Percentiles rank a stretch among this genome's conserved stretches.
Conservation (phyloP, 1,140 invertebrate species). For the Hesperophylax magnus region DNA sequence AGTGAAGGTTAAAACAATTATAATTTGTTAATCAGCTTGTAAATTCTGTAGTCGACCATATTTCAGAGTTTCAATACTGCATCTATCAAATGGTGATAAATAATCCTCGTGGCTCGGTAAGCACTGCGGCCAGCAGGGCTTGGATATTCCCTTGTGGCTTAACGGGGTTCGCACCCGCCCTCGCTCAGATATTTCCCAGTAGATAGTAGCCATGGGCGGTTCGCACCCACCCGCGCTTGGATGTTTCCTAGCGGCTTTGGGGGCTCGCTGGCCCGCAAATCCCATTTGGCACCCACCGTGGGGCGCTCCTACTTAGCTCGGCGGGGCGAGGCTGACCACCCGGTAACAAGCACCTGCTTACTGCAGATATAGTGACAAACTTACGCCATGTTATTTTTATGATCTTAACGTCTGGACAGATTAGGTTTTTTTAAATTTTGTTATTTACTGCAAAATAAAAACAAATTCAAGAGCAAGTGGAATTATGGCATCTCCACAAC, state of each 20-base stretch:
- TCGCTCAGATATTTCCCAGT: too few species aligned
- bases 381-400: not conserved
- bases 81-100: not conserved
- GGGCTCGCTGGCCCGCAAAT: slow-evolving; percentile 16
- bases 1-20: not conserved
- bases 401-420: not conserved
- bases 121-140: not conserved
- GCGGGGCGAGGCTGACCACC: not conserved
- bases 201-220: not conserved
- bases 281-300: slow-evolving; percentile 8
- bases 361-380: too few species aligned
- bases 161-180: not conserved
- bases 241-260: slow-evolving; percentile 1
- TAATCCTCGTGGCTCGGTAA: not conserved
- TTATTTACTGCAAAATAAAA: too few species aligned
- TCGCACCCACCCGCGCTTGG: not conserved
- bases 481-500: too few species aligned
- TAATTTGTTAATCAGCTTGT: too few species aligned
- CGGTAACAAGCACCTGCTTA: not conserved
- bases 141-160: not conserved
- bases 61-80: not conserved
- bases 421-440: too few species aligned
- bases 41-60: not conserved
- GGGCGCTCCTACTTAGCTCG: not conserved
- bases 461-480: too few species aligned